Conservation (phyloP, 2,888 invertebrate genomes). For the Catonia carolina region DNA sequence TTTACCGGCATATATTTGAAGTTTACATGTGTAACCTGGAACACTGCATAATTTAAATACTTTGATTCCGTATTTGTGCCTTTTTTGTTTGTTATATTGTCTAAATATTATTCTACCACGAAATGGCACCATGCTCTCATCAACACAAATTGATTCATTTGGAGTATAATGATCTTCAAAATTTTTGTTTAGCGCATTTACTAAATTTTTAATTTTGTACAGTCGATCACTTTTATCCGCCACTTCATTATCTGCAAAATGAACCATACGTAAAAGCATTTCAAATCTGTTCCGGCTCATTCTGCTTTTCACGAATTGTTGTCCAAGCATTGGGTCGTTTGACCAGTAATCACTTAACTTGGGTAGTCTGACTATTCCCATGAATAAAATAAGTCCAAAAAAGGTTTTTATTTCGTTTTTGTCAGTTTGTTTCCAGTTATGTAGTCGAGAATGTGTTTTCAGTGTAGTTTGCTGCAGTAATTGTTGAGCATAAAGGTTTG, state of each 20-base stretch:
- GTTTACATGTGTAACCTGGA: conserved; percentile 37
- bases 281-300: conserved; percentile 15
- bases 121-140: conserved; percentile 38
- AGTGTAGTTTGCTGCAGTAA: too few species aligned
- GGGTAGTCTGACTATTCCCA: conserved; percentile 36
- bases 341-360: conserved; percentile 37
- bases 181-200: background rate
- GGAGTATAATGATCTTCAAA: conserved; percentile 18
- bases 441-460: background rate
- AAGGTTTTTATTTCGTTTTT: conserved; percentile 34
- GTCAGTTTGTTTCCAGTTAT: conserved; percentile 33
- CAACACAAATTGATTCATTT: conserved; percentile 34
- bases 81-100: conserved; percentile 36
- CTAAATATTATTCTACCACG: conserved; percentile 35
- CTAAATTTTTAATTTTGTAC: conserved; percentile 1
- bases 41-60: conserved; percentile 35
- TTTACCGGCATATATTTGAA: conserved; percentile 37
- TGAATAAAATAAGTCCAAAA: conserved; percentile 36
- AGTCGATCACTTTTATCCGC: conserved; percentile 6
- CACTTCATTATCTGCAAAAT: conserved; percentile 8
- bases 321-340: conserved; percentile 24
- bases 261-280: background rate
- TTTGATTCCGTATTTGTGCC: too few species aligned
- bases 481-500: conserved; percentile 21
- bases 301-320: background rate